phyloP scores from a whole-genome alignment of 1,140 invertebrate genomes.

The Drosophila cardini region DNA sequence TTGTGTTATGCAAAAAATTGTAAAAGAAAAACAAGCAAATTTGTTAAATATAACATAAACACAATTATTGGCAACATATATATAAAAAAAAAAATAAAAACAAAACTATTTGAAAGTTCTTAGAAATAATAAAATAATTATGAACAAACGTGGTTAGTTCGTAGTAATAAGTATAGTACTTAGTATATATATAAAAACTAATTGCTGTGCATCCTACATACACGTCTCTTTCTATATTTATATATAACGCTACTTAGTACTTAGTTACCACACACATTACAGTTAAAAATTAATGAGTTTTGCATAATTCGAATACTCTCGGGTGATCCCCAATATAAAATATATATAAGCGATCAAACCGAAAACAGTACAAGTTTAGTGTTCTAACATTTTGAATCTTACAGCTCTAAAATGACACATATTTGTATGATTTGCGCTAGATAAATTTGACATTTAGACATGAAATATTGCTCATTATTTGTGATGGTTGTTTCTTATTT shows the following conservation, averaged over 20 bases:
- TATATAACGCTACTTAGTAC: constrained; percentile 58
- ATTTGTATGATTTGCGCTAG: constrained; percentile 56
- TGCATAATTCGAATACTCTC: constrained; percentile 77
- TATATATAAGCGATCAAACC: constrained; percentile 20
- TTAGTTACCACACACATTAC: constrained; percentile 43
- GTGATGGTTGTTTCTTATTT: constrained; percentile 4
- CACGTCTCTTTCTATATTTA: neutral
- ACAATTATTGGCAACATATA: constrained; percentile 47
- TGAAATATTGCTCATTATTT: constrained; percentile 78
- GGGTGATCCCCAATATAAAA: constrained; percentile 19
- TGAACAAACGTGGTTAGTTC: neutral
- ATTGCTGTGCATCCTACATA: constrained; percentile 29
- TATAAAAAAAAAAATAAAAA: constrained; percentile 35
- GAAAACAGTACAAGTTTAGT: constrained; percentile 41
- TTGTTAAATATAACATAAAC: constrained; percentile 46
- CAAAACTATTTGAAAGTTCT: constrained; percentile 24
- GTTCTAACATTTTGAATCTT: constrained; percentile 38
- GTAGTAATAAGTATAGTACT: constrained; percentile 22
- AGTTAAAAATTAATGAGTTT: constrained; percentile 56
- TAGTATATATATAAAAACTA: constrained; percentile 34
- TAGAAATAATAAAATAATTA: constrained; percentile 20
- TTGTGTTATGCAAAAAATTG: constrained; percentile 29
- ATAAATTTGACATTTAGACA: constrained; percentile 79
- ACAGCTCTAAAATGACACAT: constrained; percentile 76
- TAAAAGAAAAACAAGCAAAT: constrained; percentile 35